Evolutionary conservation across 2,888 invertebrate species (phyloP).

Genomic region (Teleiodes luculella): DNA sequence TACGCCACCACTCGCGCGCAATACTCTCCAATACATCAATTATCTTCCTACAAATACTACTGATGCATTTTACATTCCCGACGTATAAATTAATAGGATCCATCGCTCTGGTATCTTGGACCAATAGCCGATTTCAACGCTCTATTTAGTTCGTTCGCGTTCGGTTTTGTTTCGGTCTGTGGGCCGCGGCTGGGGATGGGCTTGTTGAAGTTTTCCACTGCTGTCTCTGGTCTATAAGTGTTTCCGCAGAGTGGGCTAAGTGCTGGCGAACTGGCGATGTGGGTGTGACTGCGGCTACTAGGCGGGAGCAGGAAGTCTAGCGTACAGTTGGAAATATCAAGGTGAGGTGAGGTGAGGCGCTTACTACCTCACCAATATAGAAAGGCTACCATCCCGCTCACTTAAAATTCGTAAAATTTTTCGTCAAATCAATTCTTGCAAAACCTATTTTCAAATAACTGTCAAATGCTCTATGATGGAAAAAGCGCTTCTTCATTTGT

Average conservation of each 20-base stretch:
- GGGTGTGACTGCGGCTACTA: slow-evolving; percentile 48
- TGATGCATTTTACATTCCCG: slow-evolving; percentile 26
- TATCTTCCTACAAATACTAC: slow-evolving; percentile 21
- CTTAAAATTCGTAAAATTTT: neutral
- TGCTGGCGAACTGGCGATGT: neutral
- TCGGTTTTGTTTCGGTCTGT: slow-evolving; percentile 41
- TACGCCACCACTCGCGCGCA: slow-evolving; percentile 45
- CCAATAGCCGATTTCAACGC: slow-evolving; percentile 56
- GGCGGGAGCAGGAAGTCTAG: slow-evolving; percentile 61
- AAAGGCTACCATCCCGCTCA: slow-evolving; percentile 40
- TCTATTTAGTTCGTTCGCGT: slow-evolving; percentile 47
- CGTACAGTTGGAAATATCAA: slow-evolving; percentile 75
- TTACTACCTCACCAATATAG: slow-evolving; percentile 33
- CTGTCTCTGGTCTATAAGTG: slow-evolving; percentile 21
- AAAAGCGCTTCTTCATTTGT: neutral
- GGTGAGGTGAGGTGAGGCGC: slow-evolving; percentile 39
- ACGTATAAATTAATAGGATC: slow-evolving; percentile 37
- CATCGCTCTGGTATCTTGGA: slow-evolving; percentile 39
- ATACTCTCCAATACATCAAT: slow-evolving; percentile 32
- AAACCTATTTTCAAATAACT: neutral
- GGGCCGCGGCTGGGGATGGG: slow-evolving; percentile 26
- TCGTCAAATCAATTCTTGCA: neutral
- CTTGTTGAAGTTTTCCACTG: slow-evolving; percentile 23
- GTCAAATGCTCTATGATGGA: too few relatives aligned
- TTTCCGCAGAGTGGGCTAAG: slow-evolving; percentile 12